A percentile compares a stretch with the other conserved stretches of the same genome.
phyloP scores from a whole-genome alignment of 2,797 vertebrate genomes.

The Adelosebastes latens region DNA sequence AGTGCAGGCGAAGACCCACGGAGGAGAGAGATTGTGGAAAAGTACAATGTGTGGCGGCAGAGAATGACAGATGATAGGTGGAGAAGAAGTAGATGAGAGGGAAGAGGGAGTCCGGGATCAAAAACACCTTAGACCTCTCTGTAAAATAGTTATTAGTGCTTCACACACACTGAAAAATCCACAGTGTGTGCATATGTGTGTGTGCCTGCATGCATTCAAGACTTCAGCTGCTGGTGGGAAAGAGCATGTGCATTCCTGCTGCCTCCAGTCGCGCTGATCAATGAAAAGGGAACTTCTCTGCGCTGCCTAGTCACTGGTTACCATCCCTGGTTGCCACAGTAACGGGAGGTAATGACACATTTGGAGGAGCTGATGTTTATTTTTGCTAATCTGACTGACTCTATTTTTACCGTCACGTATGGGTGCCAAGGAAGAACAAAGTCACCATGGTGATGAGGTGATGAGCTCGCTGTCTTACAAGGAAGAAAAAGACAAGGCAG shows the following conservation, averaged over 20 bases:
- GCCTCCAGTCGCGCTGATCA: constrained; percentile 32
- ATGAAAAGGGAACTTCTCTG: constrained; percentile 34
- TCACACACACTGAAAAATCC: constrained; percentile 5
- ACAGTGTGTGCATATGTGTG: background rate
- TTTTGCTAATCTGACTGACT: constrained; percentile 61
- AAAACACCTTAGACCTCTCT: background rate
- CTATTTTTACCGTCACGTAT: constrained; percentile 56
- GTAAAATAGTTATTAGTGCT: constrained; percentile 6
- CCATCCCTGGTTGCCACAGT: constrained; percentile 63
- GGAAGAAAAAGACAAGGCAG: constrained; percentile 9
- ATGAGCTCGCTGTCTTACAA: constrained; percentile 18
- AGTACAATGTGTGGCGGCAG: background rate
- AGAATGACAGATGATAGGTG: constrained; percentile 22
- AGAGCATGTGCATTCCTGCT: background rate
- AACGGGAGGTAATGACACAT: constrained; percentile 65
- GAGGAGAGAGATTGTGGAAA: background rate
- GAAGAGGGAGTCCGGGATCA: background rate
- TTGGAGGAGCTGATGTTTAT: constrained; percentile 65
- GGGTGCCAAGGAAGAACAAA: constrained; percentile 48
- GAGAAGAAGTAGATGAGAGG: constrained; percentile 9
- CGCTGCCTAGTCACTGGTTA: constrained; percentile 44
- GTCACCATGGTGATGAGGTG: constrained; percentile 65
- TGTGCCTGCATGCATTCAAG: background rate
- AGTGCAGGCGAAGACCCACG: background rate
- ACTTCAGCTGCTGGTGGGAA: background rate